These are phyloP conservation scores for Beris morrisii DNA, from an alignment of 2,888 invertebrate genomes.

Conservation along the genomic window DNA sequence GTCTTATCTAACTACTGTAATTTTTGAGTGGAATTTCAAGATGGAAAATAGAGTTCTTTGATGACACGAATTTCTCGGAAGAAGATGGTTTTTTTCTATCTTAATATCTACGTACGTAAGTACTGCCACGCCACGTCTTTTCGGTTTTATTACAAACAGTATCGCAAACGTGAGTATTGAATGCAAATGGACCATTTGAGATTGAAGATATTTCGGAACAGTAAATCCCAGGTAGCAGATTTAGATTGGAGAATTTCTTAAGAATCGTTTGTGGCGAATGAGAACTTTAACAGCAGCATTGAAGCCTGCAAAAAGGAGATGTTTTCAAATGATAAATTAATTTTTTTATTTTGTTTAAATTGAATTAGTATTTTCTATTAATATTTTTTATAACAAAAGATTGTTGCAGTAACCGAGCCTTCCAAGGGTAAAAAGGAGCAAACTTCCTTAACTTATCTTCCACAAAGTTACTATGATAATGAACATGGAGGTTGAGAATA, in stretches of 20 bases:
- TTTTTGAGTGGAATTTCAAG: constrained; percentile 18
- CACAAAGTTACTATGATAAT: too few relatives aligned
- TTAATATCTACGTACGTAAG: neutral
- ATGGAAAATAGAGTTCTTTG: constrained; percentile 28
- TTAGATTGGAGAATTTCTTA: neutral
- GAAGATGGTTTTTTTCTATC: neutral
- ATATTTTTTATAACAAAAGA: too few relatives aligned
- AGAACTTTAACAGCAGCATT: too few relatives aligned
- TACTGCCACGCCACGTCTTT: neutral
- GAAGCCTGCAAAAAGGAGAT: too few relatives aligned
- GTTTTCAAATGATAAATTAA: too few relatives aligned
- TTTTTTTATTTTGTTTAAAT: too few relatives aligned
- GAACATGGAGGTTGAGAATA: too few relatives aligned
- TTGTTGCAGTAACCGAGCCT: too few relatives aligned
- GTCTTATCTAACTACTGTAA: constrained; percentile 37
- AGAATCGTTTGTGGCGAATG: neutral
- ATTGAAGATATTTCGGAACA: constrained; percentile 12
- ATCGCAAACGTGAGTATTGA: constrained; percentile 31
- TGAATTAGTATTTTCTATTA: too few relatives aligned
- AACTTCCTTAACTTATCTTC: too few relatives aligned
- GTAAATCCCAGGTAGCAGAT: neutral
- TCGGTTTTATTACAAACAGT: constrained; percentile 11
- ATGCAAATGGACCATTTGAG: constrained; percentile 30
- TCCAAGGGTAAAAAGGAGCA: too few relatives aligned
- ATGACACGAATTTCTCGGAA: constrained; percentile 20